A percentile compares a stretch with the other conserved stretches of the same genome.
These are phyloP conservation scores for Drosophila guanche DNA, from an alignment of 1,140 invertebrate genomes.

Conservation along the genomic window DNA sequence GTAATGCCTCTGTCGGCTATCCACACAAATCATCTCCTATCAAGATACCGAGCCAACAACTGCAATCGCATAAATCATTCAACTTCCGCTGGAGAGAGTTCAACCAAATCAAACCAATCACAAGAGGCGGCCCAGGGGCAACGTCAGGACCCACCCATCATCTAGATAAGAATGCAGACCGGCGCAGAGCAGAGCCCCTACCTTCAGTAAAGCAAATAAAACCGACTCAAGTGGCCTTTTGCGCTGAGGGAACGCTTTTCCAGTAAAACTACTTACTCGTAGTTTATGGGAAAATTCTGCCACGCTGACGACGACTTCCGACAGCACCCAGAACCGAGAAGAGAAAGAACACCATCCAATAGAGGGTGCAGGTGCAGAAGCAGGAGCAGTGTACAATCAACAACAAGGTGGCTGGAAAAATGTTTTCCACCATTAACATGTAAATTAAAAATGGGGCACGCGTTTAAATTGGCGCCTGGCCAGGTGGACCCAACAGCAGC, in stretches of 20 bases:
- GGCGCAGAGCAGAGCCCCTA: neutral
- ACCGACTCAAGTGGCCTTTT: slow-evolving; percentile 33
- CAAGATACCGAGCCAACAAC: slow-evolving; percentile 16
- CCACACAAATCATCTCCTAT: neutral
- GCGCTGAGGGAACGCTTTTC: slow-evolving; percentile 24
- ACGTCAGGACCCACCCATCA: neutral
- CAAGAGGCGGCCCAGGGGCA: neutral
- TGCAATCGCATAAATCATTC: slow-evolving; percentile 32
- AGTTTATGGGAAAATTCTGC: slow-evolving; percentile 34
- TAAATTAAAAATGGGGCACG: slow-evolving; percentile 71
- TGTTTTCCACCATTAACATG: slow-evolving; percentile 64
- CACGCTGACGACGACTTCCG: slow-evolving; percentile 30
- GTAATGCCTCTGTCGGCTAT: too few species aligned
- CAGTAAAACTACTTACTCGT: slow-evolving; percentile 22
- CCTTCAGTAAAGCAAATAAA: slow-evolving; percentile 27
- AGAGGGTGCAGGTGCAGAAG: slow-evolving; percentile 16
- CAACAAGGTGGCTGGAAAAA: slow-evolving; percentile 54
- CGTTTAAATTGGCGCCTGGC: slow-evolving; percentile 57
- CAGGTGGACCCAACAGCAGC: slow-evolving; percentile 22
- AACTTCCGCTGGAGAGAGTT: slow-evolving; percentile 15
- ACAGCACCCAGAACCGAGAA: slow-evolving; percentile 4
- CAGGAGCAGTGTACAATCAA: slow-evolving; percentile 26
- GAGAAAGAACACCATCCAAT: slow-evolving; percentile 5
- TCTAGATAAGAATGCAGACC: slow-evolving; percentile 36
- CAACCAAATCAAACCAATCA: slow-evolving; percentile 46